Percentiles rank a stretch among this genome's conserved stretches.
Evolutionary conservation across 2,113 vertebrate genomes (phyloP).

Genomic region (Phodopus roborovskii): DNA sequence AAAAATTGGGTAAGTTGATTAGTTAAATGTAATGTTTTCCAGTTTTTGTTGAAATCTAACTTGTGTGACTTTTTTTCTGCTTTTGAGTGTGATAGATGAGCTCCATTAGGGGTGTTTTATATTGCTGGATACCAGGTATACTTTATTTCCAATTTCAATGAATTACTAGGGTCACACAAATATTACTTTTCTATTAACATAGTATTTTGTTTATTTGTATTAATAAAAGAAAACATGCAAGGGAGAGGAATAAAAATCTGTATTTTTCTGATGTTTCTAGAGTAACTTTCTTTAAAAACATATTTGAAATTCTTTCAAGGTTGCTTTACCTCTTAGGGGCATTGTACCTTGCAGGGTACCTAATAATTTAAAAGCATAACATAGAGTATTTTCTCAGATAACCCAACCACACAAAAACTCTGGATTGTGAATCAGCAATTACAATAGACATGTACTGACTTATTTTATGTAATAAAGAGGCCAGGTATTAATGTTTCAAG

Average conservation of each 20-base stretch:
- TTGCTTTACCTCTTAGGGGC: conserved; percentile 15
- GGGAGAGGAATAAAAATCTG: background rate
- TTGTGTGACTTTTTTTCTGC: conserved; percentile 50
- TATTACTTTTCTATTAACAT: background rate
- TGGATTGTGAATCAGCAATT: background rate
- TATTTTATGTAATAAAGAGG: conserved; percentile 57
- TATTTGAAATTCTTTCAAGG: background rate
- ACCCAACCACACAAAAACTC: background rate
- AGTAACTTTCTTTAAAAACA: conserved; percentile 26
- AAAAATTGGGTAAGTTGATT: conserved; percentile 94
- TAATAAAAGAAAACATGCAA: conserved; percentile 42
- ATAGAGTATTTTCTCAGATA: conserved; percentile 40
- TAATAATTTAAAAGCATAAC: conserved; percentile 50
- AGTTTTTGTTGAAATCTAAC: conserved; percentile 63
- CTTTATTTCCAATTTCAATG: conserved; percentile 48
- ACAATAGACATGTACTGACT: background rate
- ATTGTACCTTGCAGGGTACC: background rate
- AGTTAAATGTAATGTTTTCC: conserved; percentile 49
- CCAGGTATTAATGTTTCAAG: conserved; percentile 56
- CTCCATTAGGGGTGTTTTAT: background rate
- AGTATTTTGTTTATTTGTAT: conserved; percentile 16
- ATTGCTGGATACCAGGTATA: background rate
- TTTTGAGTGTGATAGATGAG: conserved; percentile 40
- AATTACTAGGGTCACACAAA: conserved; percentile 7
- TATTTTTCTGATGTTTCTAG: conserved; percentile 1